A percentile compares a stretch with the other conserved stretches of the same genome.
Conservation (phyloP, 2,888 invertebrate species). For the Scaptomyza cyrtandrae region DNA sequence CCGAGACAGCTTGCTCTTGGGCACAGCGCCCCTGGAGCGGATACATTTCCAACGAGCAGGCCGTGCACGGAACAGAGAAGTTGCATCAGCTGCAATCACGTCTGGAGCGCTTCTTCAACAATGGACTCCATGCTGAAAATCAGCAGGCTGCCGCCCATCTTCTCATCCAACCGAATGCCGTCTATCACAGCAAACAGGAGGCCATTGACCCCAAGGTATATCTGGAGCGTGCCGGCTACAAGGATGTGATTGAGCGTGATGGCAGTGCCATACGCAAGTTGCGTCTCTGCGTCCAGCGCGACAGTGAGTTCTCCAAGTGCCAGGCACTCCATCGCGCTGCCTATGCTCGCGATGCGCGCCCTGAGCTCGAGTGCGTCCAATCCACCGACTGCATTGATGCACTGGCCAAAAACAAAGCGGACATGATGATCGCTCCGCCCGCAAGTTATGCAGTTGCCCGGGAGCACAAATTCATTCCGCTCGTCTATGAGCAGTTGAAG, state of each 20-base stretch:
- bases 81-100: conserved; percentile 82
- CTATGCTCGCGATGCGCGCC: conserved; percentile 91
- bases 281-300: conserved; percentile 88
- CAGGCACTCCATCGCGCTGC: conserved; percentile 89
- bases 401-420: conserved; percentile 76
- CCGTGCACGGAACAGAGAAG: conserved; percentile 76
- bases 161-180: conserved; percentile 87
- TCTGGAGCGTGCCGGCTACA: conserved; percentile 88
- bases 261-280: conserved; percentile 89
- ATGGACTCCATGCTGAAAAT: conserved; percentile 81
- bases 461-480: conserved; percentile 72
- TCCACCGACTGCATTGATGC: conserved; percentile 85
- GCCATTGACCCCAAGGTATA: conserved; percentile 86
- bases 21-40: conserved; percentile 95
- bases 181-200: conserved; percentile 85
- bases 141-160: conserved; percentile 85
- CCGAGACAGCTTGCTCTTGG: conserved; percentile 90
- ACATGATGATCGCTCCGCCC: conserved; percentile 71
- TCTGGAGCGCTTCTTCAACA: conserved; percentile 82
- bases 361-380: conserved; percentile 91
- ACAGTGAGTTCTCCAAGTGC: conserved; percentile 90
- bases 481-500: conserved; percentile 80
- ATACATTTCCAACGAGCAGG: conserved; percentile 88
- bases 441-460: conserved; percentile 73
- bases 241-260: conserved; percentile 90